These are phyloP conservation scores for Leucania comma DNA, from an alignment of 2,888 invertebrate genomes.

Conservation along the genomic window DNA sequence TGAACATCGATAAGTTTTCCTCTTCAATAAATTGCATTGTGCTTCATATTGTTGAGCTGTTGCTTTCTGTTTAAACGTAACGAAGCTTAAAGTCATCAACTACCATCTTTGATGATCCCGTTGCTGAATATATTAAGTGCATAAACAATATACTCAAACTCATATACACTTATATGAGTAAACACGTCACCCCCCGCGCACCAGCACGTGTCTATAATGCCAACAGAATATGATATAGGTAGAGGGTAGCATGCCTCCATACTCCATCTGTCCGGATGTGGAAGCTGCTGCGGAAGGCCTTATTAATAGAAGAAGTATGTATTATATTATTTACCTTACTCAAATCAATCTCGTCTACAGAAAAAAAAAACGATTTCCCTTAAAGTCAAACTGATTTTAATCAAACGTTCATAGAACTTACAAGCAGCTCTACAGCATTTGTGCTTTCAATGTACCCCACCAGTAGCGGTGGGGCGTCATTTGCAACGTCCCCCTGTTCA, in stretches of 20 bases:
- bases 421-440: conserved; percentile 6
- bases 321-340: not conserved
- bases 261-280: not conserved
- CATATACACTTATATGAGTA: not conserved
- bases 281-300: not conserved
- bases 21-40: conserved; percentile 10
- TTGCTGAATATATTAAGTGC: too few relatives aligned
- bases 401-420: conserved; percentile 1
- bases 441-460: not conserved
- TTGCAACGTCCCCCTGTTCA: conserved; percentile 19
- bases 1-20: conserved; percentile 27
- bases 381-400: not conserved
- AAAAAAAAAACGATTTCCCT: not conserved
- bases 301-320: not conserved
- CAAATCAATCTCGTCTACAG: not conserved
- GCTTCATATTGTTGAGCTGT: conserved; percentile 10
- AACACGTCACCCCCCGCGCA: not conserved
- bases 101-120: not conserved
- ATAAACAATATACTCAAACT: too few relatives aligned
- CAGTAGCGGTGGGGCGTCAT: conserved; percentile 2
- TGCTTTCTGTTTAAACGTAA: not conserved
- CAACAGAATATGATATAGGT: not conserved
- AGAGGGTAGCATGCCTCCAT: not conserved
- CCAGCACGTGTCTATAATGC: not conserved
- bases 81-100: not conserved